Percentiles rank a stretch among this genome's conserved stretches.
Evolutionary conservation across 2,113 vertebrate species (phyloP).

Genomic region (Ageneiosus marmoratus): DNA sequence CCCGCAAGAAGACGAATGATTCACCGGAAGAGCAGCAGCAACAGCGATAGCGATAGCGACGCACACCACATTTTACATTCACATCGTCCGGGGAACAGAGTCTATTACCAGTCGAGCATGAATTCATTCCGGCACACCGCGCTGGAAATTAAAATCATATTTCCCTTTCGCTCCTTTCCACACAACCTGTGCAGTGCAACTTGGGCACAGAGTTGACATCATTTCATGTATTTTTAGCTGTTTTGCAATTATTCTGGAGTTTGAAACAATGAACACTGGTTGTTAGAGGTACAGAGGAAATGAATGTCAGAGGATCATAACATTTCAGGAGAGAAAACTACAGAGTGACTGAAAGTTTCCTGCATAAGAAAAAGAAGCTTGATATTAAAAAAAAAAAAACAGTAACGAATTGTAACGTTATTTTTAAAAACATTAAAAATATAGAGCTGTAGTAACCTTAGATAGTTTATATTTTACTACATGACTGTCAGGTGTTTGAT

Average conservation of each 20-base stretch:
- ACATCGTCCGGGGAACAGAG: conserved; percentile 31
- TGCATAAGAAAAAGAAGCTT: not conserved
- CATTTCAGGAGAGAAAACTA: not conserved
- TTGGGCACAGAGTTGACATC: not conserved
- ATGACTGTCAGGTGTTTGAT: not conserved
- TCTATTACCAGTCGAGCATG: conserved; percentile 35
- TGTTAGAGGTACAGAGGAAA: not conserved
- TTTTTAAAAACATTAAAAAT: not conserved
- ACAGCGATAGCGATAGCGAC: conserved; percentile 12
- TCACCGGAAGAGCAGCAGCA: not conserved
- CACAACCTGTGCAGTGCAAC: not conserved
- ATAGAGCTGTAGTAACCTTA: not conserved
- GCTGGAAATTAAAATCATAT: conserved; percentile 32
- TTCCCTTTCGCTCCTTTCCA: not conserved
- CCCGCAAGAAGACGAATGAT: not conserved
- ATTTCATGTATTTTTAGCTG: not conserved
- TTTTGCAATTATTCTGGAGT: not conserved
- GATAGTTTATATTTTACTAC: not conserved
- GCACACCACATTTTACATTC: conserved; percentile 34
- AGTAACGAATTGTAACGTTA: not conserved
- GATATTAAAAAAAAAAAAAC: not conserved
- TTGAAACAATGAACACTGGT: not conserved
- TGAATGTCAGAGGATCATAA: not conserved
- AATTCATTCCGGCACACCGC: conserved; percentile 26
- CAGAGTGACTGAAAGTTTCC: not conserved